A percentile compares a stretch with the other conserved stretches of the same genome.
phyloP scores from a whole-genome alignment of 2,113 vertebrate genomes.

The Nesogale talazaci region DNA sequence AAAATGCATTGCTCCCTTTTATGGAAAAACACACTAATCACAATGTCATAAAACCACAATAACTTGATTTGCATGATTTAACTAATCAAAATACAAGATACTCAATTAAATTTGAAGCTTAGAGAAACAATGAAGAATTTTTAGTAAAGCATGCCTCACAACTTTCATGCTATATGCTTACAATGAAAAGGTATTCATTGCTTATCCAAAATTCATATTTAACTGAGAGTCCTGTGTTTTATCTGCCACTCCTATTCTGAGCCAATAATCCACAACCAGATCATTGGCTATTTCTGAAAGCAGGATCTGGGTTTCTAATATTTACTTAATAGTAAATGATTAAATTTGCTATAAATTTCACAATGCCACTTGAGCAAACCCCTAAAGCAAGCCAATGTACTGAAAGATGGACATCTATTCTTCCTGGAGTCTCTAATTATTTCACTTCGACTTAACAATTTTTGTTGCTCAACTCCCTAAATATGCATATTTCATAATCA shows the following conservation, averaged over 20 bases:
- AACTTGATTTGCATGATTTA: background rate
- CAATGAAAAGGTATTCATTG: too few relatives aligned
- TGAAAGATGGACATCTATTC: background rate
- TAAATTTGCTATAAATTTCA: background rate
- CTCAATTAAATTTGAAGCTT: slow-evolving; percentile 23
- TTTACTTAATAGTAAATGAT: slow-evolving; percentile 4
- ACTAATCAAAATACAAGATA: slow-evolving; percentile 13
- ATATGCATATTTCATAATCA: background rate
- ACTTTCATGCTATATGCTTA: too few relatives aligned
- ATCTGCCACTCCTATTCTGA: background rate
- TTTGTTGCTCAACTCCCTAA: background rate
- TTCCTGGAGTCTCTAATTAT: background rate
- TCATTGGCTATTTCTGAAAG: background rate
- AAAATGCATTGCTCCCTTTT: slow-evolving; percentile 25
- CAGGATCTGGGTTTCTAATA: background rate
- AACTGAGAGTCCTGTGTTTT: too few relatives aligned
- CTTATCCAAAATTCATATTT: too few relatives aligned
- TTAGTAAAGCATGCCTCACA: too few relatives aligned
- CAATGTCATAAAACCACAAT: background rate
- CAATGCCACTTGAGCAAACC: background rate
- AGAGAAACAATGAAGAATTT: background rate
- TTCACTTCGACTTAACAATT: background rate
- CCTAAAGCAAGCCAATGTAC: background rate
- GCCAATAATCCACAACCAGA: background rate
- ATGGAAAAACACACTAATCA: background rate